Evolutionary conservation across 2,113 vertebrate species (phyloP), one percentile per base, ranked within the genome.

Genomic region (Picathartes gymnocephalus): DNA sequence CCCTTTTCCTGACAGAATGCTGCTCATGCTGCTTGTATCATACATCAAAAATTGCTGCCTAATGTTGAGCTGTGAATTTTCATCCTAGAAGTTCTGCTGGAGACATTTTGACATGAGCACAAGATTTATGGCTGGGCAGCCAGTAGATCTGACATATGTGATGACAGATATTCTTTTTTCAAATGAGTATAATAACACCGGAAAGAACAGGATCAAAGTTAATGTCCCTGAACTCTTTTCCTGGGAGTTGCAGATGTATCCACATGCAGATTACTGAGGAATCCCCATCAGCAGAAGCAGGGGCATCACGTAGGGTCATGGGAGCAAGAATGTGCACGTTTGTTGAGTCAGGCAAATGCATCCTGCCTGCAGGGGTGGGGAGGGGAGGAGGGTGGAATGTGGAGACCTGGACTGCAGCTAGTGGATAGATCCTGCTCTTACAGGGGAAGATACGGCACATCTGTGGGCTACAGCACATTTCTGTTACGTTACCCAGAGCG

Each of bases 111-210:
- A 95, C 90, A 90, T 11, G 10, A 85, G 64, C 88, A 42, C 47
- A 88, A 96, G 85, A 94, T 92, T 91, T 92, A 95, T 91, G 77
- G 79, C 61, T 74, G 90, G 81, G 44, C 76, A 95, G 69, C 88
- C 84, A 82, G 81, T 53, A 54, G 56, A 88, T 92, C 72, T 78
- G 87, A 92, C 1, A 15, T 71, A 79, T 73, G 81, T 23, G 76
- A 83, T 90, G 90, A 90, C 76, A 92, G 85, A 85, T 65, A 50
- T 4, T 71, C 64, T 71, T 81, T 76, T 81, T 70, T 47, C 79
- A 95, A 96, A 88, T 92, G 8, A 93, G 37, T 19, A 47, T 80
- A 82, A 94, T n/a, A 56, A 66, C 85, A 96, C 74, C 0, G 4
- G 94, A 88, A 82, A 71, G 70, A 95, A 56, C 30, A 39, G n/a